Base-by-base conservation (phyloP, 2,113 vertebrate species). In the Apteryx owenii region DNA sequence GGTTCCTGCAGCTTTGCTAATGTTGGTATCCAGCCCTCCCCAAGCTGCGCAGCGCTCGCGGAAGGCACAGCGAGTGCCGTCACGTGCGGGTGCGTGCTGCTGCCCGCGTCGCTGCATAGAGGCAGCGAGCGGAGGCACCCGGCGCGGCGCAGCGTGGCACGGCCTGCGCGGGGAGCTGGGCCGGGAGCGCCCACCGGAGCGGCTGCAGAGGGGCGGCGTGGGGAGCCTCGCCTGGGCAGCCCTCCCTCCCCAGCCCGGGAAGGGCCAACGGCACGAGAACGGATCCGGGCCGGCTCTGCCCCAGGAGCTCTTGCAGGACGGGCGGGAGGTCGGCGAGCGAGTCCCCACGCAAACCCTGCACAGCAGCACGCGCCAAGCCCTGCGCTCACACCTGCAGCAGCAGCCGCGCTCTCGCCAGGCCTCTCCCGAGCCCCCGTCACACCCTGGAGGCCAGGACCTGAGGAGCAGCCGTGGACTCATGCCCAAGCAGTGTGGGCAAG, bases 261-360 rank as follows among this genome's bases (percentile, higher is more conserved):
- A 10, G 38, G 17, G 73, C 31, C 42, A 10, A 64, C 4, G 29
- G 15, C 64, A 58, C 15, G 1, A 0, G 1, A 50, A 4, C 0
- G 0, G 33, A 12, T 7, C 4, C 3, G 28, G 29, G 54, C 26
- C 0, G 0, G 72, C 54, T 1, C 54, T 1, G 0, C 33, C 69
- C 69, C 46, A 22, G 53, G 40, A 71, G 69, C 15, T 46, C 82
- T 36, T 2, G 1, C 33, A 66, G 65, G 60, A 69, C 0, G 1
- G 2, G 14, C 2, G 1, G 26, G 7, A 12, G 15, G 13, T 40
- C 3, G 1, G 9, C 0, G 7, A 44, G 71, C 11, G 3, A 1
- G 22, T 12, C 15, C n/a, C 58, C 29, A 15, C 23, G 18, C 3
- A 23, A 12, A 7, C 2, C 21, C 28, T n/a, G 64, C 21, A 18